Evolutionary conservation across 2,113 vertebrate genomes (phyloP).

Genomic region (Coptodon rendalli): DNA sequence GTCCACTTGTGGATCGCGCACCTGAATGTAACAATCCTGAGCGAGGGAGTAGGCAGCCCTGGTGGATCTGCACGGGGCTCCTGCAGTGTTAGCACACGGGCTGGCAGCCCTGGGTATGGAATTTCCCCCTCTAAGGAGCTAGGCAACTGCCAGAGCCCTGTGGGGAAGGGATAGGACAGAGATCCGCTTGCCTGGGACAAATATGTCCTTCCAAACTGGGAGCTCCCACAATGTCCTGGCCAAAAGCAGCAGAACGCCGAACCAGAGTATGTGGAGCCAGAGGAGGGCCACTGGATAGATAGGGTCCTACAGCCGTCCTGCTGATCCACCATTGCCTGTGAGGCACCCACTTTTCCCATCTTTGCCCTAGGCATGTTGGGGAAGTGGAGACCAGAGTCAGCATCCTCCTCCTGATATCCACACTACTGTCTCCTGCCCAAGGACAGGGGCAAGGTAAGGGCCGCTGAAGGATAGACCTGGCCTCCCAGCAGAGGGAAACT

Average conservation of each 20-base stretch:
- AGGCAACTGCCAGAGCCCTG: background rate
- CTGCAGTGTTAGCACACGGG: background rate
- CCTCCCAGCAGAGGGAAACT: background rate
- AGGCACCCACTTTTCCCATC: rapidly evolving
- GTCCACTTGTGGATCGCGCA: rapidly evolving
- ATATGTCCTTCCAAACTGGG: background rate
- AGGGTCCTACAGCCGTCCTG: background rate
- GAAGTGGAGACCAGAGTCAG: background rate
- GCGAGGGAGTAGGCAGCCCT: background rate
- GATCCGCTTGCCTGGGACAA: background rate
- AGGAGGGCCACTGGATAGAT: background rate
- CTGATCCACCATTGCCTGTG: background rate
- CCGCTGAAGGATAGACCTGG: rapidly evolving
- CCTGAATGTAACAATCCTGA: background rate
- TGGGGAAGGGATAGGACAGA: background rate
- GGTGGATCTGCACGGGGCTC: background rate
- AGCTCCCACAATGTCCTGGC: rapidly evolving
- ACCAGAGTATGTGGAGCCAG: background rate
- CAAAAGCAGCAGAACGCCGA: background rate
- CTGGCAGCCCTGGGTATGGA: background rate
- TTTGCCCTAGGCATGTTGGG: background rate
- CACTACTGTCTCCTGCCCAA: background rate
- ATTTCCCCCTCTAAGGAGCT: background rate
- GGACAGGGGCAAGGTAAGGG: rapidly evolving
- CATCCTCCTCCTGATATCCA: background rate